Base-by-base conservation (phyloP, 1,140 invertebrate genomes). In the Plectrocnemia conspersa region DNA sequence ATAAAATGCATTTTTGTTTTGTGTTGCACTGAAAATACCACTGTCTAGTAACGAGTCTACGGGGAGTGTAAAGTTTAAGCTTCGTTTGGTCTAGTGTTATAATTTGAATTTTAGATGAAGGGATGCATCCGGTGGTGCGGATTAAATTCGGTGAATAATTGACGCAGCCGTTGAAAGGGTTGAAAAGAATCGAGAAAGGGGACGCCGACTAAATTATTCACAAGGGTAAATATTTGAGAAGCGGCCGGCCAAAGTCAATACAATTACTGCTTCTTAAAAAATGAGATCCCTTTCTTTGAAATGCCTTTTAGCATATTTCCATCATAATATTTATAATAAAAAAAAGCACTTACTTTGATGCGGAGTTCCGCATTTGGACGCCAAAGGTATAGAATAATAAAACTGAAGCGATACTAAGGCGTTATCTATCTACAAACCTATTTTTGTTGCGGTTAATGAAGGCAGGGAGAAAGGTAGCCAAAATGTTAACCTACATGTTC, bases 101-200 rank as follows among this genome's bases (percentile, higher is more conserved):
- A 38, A 38, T 38, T 38, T 38, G 18, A 38, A 38, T 38, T 38
- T 38, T 38, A 38, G 18, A 38, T 38, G 11, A 16, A 16, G 5
- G 35, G 35, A 38, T 38, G 35, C 35, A 38, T 38, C 13, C 35
- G 35, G 6, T 29, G 6, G 6, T n/a, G 27, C 27, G 27, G 6
- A 38, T 38, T 10, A 38, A 9, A 15, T 38, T 5, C 35, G 6
- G 18, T 38, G 35, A 38, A 38, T 38, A 38, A 13, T 38, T 15
- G 10, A 38, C 15, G 35, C 11, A 7, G 6, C 7, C 27, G 6
- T 7, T 29, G 27, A 29, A 7, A 29, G 6, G 27, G 27, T 6
- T 29, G n/a, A 7, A 29, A 29, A 6, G 6, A 29, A 29, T n/a
- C 27, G 6, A 6, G 6, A 29, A 6, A 29, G n/a, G n/a, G n/a